phyloP scores from a whole-genome alignment of 2,113 vertebrate genomes.

The Pogonocichla stellata region DNA sequence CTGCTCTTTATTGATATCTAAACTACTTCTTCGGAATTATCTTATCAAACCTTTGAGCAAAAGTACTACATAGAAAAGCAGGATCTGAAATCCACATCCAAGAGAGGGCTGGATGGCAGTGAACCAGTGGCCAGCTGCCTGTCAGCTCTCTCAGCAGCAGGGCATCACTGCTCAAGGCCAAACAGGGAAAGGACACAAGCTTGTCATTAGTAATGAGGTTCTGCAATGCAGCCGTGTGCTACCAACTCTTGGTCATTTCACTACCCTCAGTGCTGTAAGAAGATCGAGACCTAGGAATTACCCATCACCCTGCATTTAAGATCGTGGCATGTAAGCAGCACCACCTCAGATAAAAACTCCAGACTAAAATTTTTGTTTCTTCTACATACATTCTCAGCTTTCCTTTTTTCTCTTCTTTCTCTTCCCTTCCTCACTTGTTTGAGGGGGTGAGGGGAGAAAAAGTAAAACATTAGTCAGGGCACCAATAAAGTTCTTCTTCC shows the following conservation, averaged over 20 bases:
- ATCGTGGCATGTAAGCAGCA: neutral
- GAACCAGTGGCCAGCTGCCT: neutral
- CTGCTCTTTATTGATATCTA: neutral
- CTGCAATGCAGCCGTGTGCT: neutral
- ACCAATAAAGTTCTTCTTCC: neutral
- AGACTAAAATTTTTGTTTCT: neutral
- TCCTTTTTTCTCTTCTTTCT: neutral
- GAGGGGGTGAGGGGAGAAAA: neutral
- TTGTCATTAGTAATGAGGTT: neutral
- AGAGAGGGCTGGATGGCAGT: neutral
- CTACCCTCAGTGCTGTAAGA: neutral
- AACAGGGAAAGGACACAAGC: neutral
- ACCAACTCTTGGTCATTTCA: neutral
- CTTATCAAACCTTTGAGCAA: neutral
- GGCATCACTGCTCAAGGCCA: neutral
- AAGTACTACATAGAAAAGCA: neutral
- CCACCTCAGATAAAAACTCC: neutral
- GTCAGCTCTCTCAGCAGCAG: neutral
- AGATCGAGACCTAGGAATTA: neutral
- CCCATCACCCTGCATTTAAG: neutral
- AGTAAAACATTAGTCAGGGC: neutral
- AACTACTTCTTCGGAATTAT: neutral
- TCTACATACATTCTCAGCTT: accelerated
- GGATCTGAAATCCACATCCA: neutral
- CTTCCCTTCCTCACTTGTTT: neutral